Conservation (phyloP, 2,888 invertebrate species). For the Andrena dorsata region DNA sequence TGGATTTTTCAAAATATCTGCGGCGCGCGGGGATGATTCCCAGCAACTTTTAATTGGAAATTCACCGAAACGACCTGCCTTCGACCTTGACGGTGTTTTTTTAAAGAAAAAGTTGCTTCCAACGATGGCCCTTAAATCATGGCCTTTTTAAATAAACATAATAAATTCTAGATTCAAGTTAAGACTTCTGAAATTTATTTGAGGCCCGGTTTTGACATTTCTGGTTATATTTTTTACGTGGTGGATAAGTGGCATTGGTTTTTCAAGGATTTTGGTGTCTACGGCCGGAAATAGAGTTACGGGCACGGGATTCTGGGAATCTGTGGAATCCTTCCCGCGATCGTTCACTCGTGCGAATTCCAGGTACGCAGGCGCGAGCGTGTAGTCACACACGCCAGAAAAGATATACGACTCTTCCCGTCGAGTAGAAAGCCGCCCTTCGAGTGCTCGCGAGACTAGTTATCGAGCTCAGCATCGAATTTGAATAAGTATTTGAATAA, state of each 20-base stretch:
- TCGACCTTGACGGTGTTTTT: not conserved
- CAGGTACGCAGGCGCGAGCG: constrained; percentile 10
- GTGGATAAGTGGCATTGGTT: not conserved
- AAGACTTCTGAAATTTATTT: no score
- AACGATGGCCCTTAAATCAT: no score
- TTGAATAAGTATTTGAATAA: constrained; percentile 58
- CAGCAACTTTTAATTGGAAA: not conserved
- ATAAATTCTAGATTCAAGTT: no score
- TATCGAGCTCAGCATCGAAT: constrained; percentile 57
- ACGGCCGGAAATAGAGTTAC: constrained; percentile 47
- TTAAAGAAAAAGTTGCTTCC: no score
- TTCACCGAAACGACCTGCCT: no score
- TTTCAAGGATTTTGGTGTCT: constrained; percentile 9
- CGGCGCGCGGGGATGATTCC: not conserved
- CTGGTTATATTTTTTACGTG: not conserved
- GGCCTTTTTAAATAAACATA: no score
- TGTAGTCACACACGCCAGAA: not conserved
- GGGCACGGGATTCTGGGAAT: constrained; percentile 45
- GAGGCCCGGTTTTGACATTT: no score
- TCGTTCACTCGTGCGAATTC: constrained; percentile 55
- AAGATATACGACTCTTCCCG: constrained; percentile 42
- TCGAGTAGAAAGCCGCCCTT: constrained; percentile 26
- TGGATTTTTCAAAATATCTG: not conserved
- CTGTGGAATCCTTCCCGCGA: constrained; percentile 45
- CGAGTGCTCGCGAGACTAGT: constrained; percentile 30